Evolutionary conservation across 2,797 vertebrate genomes (phyloP), one percentile per base, ranked within the genome.

Genomic region (Scleropages formosus): DNA sequence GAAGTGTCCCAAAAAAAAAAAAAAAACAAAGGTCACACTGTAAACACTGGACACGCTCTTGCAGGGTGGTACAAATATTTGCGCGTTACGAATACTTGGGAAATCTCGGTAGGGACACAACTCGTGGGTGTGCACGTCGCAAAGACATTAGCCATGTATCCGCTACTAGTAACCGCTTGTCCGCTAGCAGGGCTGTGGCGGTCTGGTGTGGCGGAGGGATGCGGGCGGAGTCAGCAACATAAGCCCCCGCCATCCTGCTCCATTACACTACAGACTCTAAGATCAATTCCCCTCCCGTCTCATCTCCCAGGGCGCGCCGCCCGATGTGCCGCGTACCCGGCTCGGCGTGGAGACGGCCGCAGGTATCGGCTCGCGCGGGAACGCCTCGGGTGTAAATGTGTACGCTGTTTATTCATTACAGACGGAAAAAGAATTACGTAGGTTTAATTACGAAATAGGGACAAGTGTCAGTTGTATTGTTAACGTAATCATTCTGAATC

Each of bases 381-480:
- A 44, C 31, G 65, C 74, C 46, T n/a, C 26, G 31, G 47, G 22
- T 71, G 49, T 71, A 71, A 71, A 71, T 68, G 81, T 65, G 69
- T 49, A 77, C 2, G 3, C 66, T 83, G 75, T 59, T 78, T 82
- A 81, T 79, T 83, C 79, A 85, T 84, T 82, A 85, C 78, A 84
- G 77, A 78, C 68, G 53, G 58, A 15, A 20, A 24, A 73, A 75
- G 75, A 68, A 67, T 59, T 39, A 60, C 31, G 68, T 47, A n/a
- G 58, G 64, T 64, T 44, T 53, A 67, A 46, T 58, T 66, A 47
- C 24, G 9, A 79, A 84, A 84, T 83, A 80, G 82, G 51, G 84
- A 85, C 79, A 79, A 82, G 84, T 86, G 83, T 81, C 83, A 81
- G 82, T 76, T 80, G 82, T 86, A 86, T 81, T 78, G 84, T 22